These are phyloP conservation scores for Zygogramma bicolorata DNA, from an alignment of 2,888 invertebrate species.

Conservation along the genomic window DNA sequence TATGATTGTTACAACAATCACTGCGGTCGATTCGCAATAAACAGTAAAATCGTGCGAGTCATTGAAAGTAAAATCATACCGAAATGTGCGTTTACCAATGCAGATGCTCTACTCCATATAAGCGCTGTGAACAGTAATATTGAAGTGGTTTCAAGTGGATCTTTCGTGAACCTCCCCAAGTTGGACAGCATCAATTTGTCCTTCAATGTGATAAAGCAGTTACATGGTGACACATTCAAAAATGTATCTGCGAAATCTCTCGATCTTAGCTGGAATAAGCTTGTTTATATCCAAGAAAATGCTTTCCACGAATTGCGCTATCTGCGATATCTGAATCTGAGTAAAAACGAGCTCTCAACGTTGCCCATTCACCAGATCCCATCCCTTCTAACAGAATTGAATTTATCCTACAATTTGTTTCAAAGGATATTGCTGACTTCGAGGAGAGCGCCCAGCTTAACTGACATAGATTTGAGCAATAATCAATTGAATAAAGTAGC, in stretches of 20 bases:
- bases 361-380: constrained; percentile 29
- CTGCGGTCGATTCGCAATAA: constrained; percentile 11
- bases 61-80: constrained; percentile 31
- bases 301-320: constrained; percentile 28
- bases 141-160: constrained; percentile 29
- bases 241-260: constrained; percentile 28
- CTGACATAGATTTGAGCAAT: constrained; percentile 31
- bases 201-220: constrained; percentile 34
- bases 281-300: constrained; percentile 33
- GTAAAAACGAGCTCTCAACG: constrained; percentile 35
- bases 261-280: constrained; percentile 43
- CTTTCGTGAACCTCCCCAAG: constrained; percentile 31
- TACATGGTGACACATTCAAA: constrained; percentile 33
- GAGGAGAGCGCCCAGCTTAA: constrained; percentile 22
- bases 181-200: constrained; percentile 31
- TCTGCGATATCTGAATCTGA: constrained; percentile 35
- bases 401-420: constrained; percentile 36
- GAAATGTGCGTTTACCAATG: constrained; percentile 37
- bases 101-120: constrained; percentile 14
- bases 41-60: constrained; percentile 31
- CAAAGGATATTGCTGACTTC: constrained; percentile 29
- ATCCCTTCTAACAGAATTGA: constrained; percentile 21
- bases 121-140: constrained; percentile 34
- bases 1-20: constrained; percentile 10
- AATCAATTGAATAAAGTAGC: constrained; percentile 32